Evolutionary conservation across 2,797 vertebrate genomes (phyloP).

Genomic region (Sitta carolinensis): DNA sequence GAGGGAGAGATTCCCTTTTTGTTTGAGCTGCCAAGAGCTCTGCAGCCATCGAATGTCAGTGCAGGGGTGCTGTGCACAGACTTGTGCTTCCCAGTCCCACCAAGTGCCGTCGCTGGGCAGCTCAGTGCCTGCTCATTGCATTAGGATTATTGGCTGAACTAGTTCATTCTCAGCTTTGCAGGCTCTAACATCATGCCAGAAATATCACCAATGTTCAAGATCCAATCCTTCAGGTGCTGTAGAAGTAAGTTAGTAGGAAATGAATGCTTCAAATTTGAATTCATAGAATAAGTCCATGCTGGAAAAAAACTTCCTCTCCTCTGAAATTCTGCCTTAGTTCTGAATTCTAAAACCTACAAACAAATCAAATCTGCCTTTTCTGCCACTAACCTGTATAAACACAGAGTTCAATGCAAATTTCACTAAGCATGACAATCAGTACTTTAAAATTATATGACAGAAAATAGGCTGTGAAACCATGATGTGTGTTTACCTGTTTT

Average conservation of each 20-base stretch:
- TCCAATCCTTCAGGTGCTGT: not conserved
- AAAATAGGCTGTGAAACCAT: not conserved
- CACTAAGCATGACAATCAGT: not conserved
- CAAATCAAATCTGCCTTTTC: not conserved
- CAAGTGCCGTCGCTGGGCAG: fast-evolving
- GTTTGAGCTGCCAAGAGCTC: not conserved
- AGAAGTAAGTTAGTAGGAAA: not conserved
- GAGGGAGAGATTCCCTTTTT: not conserved
- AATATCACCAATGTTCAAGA: not conserved
- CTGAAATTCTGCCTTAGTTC: not conserved
- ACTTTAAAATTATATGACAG: not conserved
- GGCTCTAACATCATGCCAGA: not conserved
- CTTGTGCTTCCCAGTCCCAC: too few relatives aligned
- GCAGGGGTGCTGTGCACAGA: not conserved
- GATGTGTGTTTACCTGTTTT: not conserved
- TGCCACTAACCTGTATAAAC: not conserved
- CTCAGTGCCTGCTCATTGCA: not conserved
- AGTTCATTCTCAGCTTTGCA: not conserved
- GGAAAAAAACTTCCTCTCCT: not conserved
- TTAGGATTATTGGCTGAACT: not conserved
- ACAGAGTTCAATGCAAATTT: not conserved
- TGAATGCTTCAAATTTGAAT: not conserved
- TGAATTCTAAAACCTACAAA: not conserved
- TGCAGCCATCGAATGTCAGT: fast-evolving
- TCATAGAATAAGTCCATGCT: not conserved